Conservation (phyloP, 2,888 invertebrate species). For the Lepidocyrtinus sp. region DNA sequence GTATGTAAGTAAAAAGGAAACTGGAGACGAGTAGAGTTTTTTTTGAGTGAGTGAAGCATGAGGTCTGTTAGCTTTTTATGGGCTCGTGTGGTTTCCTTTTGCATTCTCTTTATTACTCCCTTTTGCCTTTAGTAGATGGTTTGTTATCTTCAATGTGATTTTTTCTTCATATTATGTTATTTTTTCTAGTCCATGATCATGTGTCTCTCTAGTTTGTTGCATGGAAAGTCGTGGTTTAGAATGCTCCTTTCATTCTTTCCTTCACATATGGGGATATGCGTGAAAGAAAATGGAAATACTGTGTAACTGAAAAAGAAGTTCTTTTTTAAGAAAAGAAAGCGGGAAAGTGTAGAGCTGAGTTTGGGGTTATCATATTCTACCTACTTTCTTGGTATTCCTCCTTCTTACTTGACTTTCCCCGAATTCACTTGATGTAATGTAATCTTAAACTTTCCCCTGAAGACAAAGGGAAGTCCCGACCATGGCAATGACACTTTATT, state of each 20-base stretch:
- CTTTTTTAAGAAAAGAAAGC: no score
- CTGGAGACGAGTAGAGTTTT: slow-evolving; percentile 35
- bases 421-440: not conserved
- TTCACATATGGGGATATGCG: not conserved
- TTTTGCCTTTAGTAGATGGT: slow-evolving; percentile 37
- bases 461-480: slow-evolving; percentile 33
- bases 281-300: not conserved
- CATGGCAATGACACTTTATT: slow-evolving; percentile 48
- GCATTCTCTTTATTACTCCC: slow-evolving; percentile 49
- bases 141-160: slow-evolving; percentile 48
- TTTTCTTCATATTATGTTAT: slow-evolving; percentile 12
- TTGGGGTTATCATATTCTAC: not conserved
- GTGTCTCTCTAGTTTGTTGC: not conserved
- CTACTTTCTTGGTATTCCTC: not conserved
- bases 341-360: not conserved
- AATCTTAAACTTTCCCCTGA: slow-evolving; percentile 53
- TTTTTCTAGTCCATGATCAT: not conserved
- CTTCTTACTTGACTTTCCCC: not conserved
- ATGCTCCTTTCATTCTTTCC: not conserved
- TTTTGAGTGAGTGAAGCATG: slow-evolving; percentile 47
- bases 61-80: slow-evolving; percentile 52
- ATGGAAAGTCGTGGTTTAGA: not conserved
- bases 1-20: slow-evolving; percentile 6
- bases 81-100: slow-evolving; percentile 49
- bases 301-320: not conserved